These are phyloP conservation scores for Protobothrops mucrosquamatus DNA, from an alignment of 2,113 vertebrate genomes.

Conservation along the genomic window DNA sequence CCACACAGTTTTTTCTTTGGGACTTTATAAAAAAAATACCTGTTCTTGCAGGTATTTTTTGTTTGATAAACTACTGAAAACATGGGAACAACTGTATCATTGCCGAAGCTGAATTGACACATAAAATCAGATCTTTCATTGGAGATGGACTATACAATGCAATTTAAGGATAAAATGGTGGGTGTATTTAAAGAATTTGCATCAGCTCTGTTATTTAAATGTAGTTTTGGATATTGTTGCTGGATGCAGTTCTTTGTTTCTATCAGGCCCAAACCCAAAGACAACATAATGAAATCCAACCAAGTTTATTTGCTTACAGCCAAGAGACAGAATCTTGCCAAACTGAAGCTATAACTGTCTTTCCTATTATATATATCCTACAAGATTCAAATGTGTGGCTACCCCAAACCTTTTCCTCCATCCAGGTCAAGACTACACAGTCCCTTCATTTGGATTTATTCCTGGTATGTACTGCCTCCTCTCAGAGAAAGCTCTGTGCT, in stretches of 20 bases:
- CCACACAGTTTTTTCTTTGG: conserved; percentile 25
- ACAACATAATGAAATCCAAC: too few species aligned
- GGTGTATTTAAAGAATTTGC: conserved; percentile 40
- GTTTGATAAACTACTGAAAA: conserved; percentile 52
- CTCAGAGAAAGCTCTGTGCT: too few species aligned
- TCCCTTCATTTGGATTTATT: too few species aligned
- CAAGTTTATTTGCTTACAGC: too few species aligned
- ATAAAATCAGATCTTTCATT: conserved; percentile 55
- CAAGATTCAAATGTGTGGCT: too few species aligned
- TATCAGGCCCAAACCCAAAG: too few species aligned
- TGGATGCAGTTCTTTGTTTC: not conserved
- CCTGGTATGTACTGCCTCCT: too few species aligned
- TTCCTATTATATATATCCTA: too few species aligned
- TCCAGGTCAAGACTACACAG: too few species aligned
- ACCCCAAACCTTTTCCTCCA: too few species aligned
- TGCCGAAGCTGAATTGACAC: conserved; percentile 56
- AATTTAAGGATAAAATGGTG: conserved; percentile 40
- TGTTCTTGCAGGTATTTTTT: conserved; percentile 39
- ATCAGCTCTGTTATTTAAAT: conserved; percentile 57
- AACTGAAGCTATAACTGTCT: too few species aligned
- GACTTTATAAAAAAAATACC: conserved; percentile 26
- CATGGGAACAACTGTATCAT: conserved; percentile 51
- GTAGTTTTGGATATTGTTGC: conserved; percentile 33
- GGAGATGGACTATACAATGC: conserved; percentile 41
- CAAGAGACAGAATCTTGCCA: too few species aligned